Conservation (phyloP, 2,113 vertebrate species). For the Sminthopsis crassicaudata region DNA sequence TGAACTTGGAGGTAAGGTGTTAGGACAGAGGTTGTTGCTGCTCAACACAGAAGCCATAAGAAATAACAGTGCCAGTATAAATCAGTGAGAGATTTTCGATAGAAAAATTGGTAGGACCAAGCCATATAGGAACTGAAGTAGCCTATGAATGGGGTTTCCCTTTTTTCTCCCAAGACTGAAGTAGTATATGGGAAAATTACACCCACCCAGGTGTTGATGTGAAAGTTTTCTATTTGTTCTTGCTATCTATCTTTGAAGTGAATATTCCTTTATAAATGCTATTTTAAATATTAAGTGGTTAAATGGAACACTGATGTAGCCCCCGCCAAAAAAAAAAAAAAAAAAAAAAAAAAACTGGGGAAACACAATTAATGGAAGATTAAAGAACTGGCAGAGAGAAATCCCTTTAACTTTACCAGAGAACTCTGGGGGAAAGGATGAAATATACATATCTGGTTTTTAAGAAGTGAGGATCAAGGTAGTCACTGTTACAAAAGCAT, state of each 20-base stretch:
- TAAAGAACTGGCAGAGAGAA: not conserved
- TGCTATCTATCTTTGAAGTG: not conserved
- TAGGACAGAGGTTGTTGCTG: not conserved
- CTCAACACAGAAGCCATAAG: not conserved
- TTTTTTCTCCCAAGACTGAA: not conserved
- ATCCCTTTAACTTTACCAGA: not conserved
- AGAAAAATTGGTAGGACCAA: not conserved
- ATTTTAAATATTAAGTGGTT: not conserved
- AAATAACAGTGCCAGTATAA: not conserved
- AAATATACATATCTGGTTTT: no score
- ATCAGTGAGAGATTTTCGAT: not conserved
- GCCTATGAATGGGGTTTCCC: not conserved
- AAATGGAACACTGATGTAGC: not conserved
- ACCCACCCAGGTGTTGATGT: not conserved
- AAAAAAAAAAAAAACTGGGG: not conserved
- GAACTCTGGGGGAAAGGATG: not conserved
- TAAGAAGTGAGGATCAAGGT: no score
- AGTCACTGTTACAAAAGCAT: not conserved
- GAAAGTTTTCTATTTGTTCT: not conserved
- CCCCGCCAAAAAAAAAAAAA: no score
- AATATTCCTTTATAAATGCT: not conserved
- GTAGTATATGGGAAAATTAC: not conserved
- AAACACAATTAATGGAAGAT: not conserved
- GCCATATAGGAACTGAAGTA: not conserved
- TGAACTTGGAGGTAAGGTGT: not conserved